Evolutionary conservation across 37 sponge, comb jelly and placozoan species (phyloP).

Genomic region (Chondrosia reniformis): DNA sequence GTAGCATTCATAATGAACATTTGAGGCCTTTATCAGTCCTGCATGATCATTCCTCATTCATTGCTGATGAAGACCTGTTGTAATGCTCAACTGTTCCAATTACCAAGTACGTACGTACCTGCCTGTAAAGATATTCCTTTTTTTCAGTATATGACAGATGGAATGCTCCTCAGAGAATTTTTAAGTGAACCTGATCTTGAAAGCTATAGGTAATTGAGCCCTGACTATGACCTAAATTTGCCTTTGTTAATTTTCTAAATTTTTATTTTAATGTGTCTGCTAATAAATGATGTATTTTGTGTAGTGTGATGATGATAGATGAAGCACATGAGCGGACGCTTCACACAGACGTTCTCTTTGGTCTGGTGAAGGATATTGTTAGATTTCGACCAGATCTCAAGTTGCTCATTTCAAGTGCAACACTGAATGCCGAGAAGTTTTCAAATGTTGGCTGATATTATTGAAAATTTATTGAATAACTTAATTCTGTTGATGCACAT

Average conservation of each 20-base stretch:
- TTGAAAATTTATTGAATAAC: not conserved
- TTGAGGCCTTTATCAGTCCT: too few species aligned
- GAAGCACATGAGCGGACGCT: constrained; percentile 99
- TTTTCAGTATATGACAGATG: constrained; percentile 97
- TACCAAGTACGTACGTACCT: too few species aligned
- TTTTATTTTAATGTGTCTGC: not conserved
- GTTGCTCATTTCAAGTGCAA: constrained; percentile 98
- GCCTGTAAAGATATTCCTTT: not conserved
- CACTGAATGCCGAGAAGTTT: constrained; percentile 96
- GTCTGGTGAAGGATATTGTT: constrained; percentile 96
- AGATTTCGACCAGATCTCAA: constrained; percentile 94
- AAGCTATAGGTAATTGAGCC: constrained; percentile 72
- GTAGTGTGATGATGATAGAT: constrained; percentile 92
- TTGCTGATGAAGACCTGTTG: too few species aligned
- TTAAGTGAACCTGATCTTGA: constrained; percentile 95
- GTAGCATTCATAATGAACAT: too few species aligned
- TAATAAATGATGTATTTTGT: not conserved
- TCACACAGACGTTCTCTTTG: constrained; percentile 98
- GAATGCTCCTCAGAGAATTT: constrained; percentile 99
- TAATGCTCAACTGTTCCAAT: too few species aligned
- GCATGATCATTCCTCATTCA: too few species aligned
- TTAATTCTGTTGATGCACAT: not conserved
- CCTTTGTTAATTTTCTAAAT: too few species aligned
- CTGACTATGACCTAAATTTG: too few species aligned
- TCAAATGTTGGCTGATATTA: constrained; percentile 46